phyloP scores from a whole-genome alignment of 2,113 vertebrate species.

The Corvus moneduloides region DNA sequence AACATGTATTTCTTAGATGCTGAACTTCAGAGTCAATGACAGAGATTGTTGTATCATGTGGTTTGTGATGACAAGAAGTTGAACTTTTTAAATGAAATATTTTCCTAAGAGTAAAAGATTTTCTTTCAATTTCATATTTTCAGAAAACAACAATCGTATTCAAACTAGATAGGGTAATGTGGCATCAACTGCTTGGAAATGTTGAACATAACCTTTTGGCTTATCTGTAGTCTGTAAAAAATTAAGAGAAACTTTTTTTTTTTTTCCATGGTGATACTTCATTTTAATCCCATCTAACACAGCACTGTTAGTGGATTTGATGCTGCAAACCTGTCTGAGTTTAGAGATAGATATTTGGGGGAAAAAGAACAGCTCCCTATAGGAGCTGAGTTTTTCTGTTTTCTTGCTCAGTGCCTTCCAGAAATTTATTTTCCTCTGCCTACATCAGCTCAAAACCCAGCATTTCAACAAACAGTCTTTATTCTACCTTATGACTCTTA shows the following conservation, averaged over 20 bases:
- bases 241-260: neutral
- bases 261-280: neutral
- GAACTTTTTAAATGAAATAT: neutral
- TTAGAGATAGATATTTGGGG: neutral
- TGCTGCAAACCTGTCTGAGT: neutral
- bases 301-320: neutral
- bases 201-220: neutral
- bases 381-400: neutral
- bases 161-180: neutral
- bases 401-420: neutral
- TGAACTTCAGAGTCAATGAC: constrained; percentile 28
- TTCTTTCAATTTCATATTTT: neutral
- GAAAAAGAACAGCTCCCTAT: neutral
- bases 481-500: neutral
- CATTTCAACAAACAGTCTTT: neutral
- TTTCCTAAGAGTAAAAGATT: neutral
- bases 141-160: neutral
- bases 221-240: neutral
- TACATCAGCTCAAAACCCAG: neutral
- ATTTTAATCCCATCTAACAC: neutral
- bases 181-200: neutral
- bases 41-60: neutral
- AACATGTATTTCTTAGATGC: constrained; percentile 21
- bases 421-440: neutral
- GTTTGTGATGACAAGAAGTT: neutral